Base-by-base conservation (phyloP, 2,888 invertebrate genomes). In the Lamellibrachia satsuma region DNA sequence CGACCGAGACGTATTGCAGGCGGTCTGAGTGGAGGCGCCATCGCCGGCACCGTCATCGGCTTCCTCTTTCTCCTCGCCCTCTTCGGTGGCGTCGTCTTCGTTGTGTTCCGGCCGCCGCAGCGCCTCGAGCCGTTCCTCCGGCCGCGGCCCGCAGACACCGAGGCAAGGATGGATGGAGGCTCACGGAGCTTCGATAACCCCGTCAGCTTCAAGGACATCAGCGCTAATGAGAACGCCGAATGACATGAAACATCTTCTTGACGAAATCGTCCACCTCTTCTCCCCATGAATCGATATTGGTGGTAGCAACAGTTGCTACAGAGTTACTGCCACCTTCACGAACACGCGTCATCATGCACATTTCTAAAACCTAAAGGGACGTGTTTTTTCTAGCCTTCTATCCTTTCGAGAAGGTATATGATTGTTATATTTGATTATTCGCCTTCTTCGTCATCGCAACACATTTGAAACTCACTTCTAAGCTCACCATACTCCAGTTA, bases 1-100 rank as follows among this genome's bases (percentile, higher is more conserved):
- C 75, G 15, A 22, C 75, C 75, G 15, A 22, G n/a, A 22, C 75
- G 75, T 11, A 22, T n/a, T 22, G 15, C 75, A 22, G n/a, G 55
- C 90, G 52, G 57, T 7, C 90, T 93, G 92, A 91, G 90, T 51
- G 93, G 90, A 39, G 93, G 92, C 22, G 93, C 92, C 22, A 92
- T 93, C 90, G 92, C 91, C n/a, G 93, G 93, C 15, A 52, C 90
- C 52, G 93, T 93, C 91, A 90, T 93, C 60, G 93, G 93, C 7
- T 55, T 55, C 22, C 9, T 93, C 51, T 27, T 52, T 2, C 60
- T 93, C 51, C 22, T 93, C 51, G 60, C 52, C 57, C 22, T 90
- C 93, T 92, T 93, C 91, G 52, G 90, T 7, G 39, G 52, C 51
- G 51, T 57, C 52, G 27, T 90, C 52, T 52, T 93, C 11, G 22